Evolutionary conservation across 2,888 invertebrate genomes (phyloP), one percentile per base, ranked within the genome.

Genomic region (Hydroisotoma schaefferi): DNA sequence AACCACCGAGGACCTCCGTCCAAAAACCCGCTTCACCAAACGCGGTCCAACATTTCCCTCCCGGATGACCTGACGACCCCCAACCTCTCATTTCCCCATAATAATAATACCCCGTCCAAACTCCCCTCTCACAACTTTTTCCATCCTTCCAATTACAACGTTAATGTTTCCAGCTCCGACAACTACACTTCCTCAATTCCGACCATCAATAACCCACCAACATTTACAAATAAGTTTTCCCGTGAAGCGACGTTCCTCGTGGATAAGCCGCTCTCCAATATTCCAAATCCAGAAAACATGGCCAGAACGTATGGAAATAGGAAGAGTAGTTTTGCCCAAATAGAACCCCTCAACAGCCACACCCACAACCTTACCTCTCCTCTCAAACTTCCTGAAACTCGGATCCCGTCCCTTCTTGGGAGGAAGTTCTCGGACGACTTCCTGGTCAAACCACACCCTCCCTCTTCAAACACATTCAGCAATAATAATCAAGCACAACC

Each of bases 21-120:
- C 53, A 57, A 57, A 29, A 67, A 67, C 38, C 67, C 67, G 10
- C 33, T 67, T 4, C 54, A 67, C 44, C 67, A 67, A 56, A 56
- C 58, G 3, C 12, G 67, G 43, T 20, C 44, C 12, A 63, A 66
- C 51, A 38, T 66, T 25, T 56, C 47, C 38, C 48, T 47, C 46
- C 12, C 64, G 15, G 69, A 69, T 26, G 20, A 49, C 12, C n/a
- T 4, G 23, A 46, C 5, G 5, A 46, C 18, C 20, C 22, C 10
- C 43, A 62, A 60, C 18, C 29, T 59, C 12, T 53, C 61, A 22
- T 63, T 58, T 53, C 47, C 55, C 22, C 55, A 52, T 22, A 49
- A 55, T 22, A 56, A 61, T 48, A 49, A 49, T 20, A 57, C 44
- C 46, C 5, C 65, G 33, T 38, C 59, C 2, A 52, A 57, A 51